phyloP scores from a whole-genome alignment of 2,797 vertebrate species.

The Perodicticus potto region DNA sequence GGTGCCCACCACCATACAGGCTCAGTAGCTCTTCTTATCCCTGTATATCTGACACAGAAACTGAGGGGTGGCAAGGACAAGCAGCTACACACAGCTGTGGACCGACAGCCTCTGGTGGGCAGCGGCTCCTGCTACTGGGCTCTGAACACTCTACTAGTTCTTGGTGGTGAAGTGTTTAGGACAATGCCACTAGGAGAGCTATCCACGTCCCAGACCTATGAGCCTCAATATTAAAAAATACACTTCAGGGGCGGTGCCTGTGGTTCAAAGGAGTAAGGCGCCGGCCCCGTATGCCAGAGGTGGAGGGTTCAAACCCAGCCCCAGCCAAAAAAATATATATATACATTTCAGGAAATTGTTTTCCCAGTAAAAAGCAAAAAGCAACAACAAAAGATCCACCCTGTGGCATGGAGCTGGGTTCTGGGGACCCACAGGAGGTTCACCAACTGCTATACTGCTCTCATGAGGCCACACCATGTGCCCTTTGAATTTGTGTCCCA shows the following conservation, averaged over 20 bases:
- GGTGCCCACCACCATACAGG: background rate
- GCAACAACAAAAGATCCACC: background rate
- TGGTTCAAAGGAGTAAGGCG: too few species aligned
- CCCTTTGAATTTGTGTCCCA: background rate
- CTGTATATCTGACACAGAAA: background rate
- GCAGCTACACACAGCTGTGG: background rate
- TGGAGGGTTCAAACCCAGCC: too few species aligned
- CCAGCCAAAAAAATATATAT: too few species aligned
- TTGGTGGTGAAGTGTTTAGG: background rate
- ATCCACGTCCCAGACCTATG: background rate
- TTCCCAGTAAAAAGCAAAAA: background rate
- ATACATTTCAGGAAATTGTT: background rate
- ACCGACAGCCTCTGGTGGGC: background rate
- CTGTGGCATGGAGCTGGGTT: too few species aligned
- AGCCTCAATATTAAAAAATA: background rate
- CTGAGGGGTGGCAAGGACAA: accelerated
- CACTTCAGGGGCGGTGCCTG: background rate
- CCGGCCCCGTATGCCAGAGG: too few species aligned
- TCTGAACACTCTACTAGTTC: background rate
- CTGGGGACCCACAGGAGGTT: background rate
- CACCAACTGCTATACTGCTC: background rate
- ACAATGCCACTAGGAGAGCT: background rate
- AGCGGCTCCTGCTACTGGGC: background rate
- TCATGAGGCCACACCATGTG: background rate
- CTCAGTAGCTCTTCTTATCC: background rate